phyloP scores from a whole-genome alignment of 1,140 invertebrate genomes.

The Drosophila yakuba region DNA sequence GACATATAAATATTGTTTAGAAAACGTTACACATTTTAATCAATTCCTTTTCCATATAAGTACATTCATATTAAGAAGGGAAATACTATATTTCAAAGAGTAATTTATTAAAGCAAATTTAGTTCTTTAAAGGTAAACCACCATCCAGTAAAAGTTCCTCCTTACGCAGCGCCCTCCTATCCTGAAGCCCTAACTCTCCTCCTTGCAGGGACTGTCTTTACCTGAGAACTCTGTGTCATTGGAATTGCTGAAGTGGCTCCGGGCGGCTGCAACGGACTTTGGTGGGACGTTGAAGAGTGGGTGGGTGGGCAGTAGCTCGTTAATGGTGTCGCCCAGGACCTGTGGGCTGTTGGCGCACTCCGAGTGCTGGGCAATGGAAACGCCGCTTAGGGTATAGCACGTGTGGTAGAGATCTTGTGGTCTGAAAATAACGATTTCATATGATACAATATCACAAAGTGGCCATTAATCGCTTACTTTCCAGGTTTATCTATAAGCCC shows the following conservation, averaged over 20 bases:
- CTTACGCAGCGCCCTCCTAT: neutral
- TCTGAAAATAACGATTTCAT: constrained; percentile 85
- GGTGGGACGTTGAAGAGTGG: constrained; percentile 89
- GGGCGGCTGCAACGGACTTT: constrained; percentile 59
- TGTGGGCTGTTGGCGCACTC: constrained; percentile 85
- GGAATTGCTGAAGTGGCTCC: constrained; percentile 60
- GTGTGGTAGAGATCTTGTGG: constrained; percentile 97
- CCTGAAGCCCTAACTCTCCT: constrained; percentile 15
- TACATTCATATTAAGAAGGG: neutral
- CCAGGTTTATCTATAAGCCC: constrained; percentile 98
- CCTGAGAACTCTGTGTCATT: constrained; percentile 23
- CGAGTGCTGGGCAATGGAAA: constrained; percentile 96
- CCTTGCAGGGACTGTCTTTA: constrained; percentile 24
- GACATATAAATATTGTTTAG: neutral
- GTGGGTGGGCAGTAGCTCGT: constrained; percentile 88
- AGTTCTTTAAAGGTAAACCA: constrained; percentile 33
- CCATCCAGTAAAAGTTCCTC: neutral
- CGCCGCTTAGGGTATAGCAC: constrained; percentile 97
- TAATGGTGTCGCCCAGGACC: constrained; percentile 87
- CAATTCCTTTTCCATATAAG: neutral
- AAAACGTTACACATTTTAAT: neutral
- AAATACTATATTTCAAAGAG: constrained; percentile 22
- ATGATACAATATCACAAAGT: neutral
- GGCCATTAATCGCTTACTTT: constrained; percentile 88
- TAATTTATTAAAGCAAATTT: constrained; percentile 53